phyloP scores from a whole-genome alignment of 2,888 invertebrate species.

The Allolobophora icterica region DNA sequence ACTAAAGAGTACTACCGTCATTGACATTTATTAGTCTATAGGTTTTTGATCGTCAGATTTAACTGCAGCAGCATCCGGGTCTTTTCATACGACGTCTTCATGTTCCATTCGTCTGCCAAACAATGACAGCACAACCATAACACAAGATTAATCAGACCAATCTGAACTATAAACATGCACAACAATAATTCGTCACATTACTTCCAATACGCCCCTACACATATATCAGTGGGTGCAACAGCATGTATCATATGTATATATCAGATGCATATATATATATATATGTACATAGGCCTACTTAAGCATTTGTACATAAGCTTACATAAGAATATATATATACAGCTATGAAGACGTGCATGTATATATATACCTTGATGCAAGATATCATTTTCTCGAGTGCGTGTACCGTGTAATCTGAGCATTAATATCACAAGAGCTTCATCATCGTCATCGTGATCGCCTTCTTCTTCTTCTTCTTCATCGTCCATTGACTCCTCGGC shows the following conservation, averaged over 20 bases:
- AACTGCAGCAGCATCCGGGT: background rate
- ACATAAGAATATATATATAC: background rate
- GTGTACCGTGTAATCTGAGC: background rate
- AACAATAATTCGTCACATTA: background rate
- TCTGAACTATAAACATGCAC: background rate
- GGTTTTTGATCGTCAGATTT: background rate
- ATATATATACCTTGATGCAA: background rate
- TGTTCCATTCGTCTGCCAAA: background rate
- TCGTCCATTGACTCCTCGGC: background rate
- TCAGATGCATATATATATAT: no score
- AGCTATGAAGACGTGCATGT: background rate
- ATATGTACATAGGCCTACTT: background rate
- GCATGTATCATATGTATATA: background rate
- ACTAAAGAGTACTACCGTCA: background rate
- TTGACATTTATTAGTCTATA: background rate
- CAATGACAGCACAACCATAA: background rate
- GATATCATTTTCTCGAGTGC: conserved; percentile 5
- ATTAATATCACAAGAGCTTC: background rate
- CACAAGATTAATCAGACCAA: background rate
- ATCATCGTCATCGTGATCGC: background rate
- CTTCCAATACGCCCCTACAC: background rate
- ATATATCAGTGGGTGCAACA: background rate
- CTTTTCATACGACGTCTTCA: background rate
- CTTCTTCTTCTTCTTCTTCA: background rate
- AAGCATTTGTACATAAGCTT: background rate